These are phyloP conservation scores for Rhyacichthys aspro DNA, from an alignment of 2,797 vertebrate genomes.

Conservation along the genomic window DNA sequence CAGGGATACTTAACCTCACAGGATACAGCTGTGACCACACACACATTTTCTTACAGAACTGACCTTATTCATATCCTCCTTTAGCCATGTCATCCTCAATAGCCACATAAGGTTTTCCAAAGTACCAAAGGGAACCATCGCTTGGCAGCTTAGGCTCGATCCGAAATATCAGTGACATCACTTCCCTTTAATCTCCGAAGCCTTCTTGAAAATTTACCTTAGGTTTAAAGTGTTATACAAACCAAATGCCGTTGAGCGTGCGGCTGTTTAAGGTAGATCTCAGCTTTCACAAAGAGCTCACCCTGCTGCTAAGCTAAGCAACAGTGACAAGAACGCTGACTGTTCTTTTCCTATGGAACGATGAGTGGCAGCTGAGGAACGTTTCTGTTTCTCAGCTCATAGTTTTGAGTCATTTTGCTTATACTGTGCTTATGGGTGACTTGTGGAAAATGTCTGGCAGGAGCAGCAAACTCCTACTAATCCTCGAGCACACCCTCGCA, in stretches of 20 bases:
- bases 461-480: conserved; percentile 46
- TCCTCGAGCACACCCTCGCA: conserved; percentile 46
- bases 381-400: conserved; percentile 27
- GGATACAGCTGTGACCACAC: conserved; percentile 47
- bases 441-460: conserved; percentile 54
- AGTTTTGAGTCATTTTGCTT: conserved; percentile 51
- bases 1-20: conserved; percentile 16
- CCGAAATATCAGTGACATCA: conserved; percentile 62
- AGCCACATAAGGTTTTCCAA: conserved; percentile 31
- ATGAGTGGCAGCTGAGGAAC: conserved; percentile 51
- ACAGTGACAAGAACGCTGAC: conserved; percentile 52
- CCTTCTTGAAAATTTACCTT: conserved; percentile 50
- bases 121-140: conserved; percentile 19
- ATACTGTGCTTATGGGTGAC: conserved; percentile 39
- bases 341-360: conserved; percentile 52
- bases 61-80: conserved; percentile 25
- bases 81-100: conserved; percentile 26
- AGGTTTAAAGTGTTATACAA: conserved; percentile 46
- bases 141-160: conserved; percentile 38
- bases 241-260: conserved; percentile 58
- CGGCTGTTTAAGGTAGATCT: conserved; percentile 48
- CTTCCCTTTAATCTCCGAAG: conserved; percentile 53
- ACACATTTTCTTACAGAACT: conserved; percentile 15
- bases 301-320: conserved; percentile 41
- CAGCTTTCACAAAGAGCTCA: conserved; percentile 52